These are phyloP conservation scores for Ctenodactylus gundi DNA, from an alignment of 2,113 vertebrate species.

Conservation along the genomic window DNA sequence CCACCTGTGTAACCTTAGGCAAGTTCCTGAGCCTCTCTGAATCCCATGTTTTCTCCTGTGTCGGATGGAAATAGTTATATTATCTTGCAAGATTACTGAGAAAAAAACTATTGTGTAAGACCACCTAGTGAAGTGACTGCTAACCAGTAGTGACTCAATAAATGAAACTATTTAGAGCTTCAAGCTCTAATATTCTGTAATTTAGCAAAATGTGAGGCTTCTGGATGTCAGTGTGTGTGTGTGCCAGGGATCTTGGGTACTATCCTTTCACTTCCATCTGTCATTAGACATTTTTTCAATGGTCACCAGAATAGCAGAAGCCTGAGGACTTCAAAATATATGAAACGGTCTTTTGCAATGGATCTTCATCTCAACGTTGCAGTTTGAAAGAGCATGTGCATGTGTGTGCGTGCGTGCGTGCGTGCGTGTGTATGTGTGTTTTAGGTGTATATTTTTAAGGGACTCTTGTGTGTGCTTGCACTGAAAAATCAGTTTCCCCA, in stretches of 20 bases:
- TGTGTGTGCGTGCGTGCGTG: not conserved
- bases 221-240: not conserved
- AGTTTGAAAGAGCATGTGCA: not conserved
- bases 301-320: not conserved
- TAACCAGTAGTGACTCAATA: slow-evolving; percentile 17
- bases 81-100: not conserved
- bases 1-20: not conserved
- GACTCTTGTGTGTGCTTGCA: not conserved
- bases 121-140: not conserved
- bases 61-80: not conserved
- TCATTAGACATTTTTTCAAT: not conserved
- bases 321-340: not conserved
- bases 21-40: not conserved
- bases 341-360: not conserved
- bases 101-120: not conserved
- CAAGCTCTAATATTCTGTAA: not conserved
- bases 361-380: not conserved
- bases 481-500: not conserved
- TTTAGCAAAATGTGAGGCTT: not conserved
- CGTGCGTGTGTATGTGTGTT: not conserved
- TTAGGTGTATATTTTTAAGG: slow-evolving; percentile 7
- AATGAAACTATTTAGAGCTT: slow-evolving; percentile 10
- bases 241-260: not conserved
- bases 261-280: not conserved
- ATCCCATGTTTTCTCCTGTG: not conserved